These are phyloP conservation scores for Phorcus lineatus DNA, from an alignment of 2,888 invertebrate genomes.

Conservation along the genomic window DNA sequence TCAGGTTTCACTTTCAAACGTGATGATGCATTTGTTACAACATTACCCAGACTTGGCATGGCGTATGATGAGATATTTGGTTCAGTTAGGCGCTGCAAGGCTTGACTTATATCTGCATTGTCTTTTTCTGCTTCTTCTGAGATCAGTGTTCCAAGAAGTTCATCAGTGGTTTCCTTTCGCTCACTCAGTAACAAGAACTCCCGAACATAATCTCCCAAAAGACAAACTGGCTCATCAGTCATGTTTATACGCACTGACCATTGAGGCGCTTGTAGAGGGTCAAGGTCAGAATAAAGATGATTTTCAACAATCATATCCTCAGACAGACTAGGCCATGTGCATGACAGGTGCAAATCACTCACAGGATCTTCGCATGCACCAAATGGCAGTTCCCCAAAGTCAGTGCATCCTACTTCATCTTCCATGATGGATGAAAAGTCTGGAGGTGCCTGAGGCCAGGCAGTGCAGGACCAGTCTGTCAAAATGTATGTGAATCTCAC, in stretches of 20 bases:
- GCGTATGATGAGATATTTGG: constrained; percentile 76
- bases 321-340: constrained; percentile 90
- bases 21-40: constrained; percentile 64
- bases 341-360: constrained; percentile 85
- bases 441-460: constrained; percentile 74
- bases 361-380: constrained; percentile 89
- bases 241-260: constrained; percentile 81
- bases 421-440: constrained; percentile 79
- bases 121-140: constrained; percentile 51
- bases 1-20: constrained; percentile 60
- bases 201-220: constrained; percentile 85
- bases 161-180: constrained; percentile 75
- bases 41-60: constrained; percentile 66
- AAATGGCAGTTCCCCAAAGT: constrained; percentile 84
- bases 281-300: constrained; percentile 90
- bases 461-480: constrained; percentile 74
- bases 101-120: constrained; percentile 67
- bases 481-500: constrained; percentile 85
- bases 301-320: constrained; percentile 92
- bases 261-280: constrained; percentile 85
- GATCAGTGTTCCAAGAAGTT: constrained; percentile 79
- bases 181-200: constrained; percentile 83
- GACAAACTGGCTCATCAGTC: constrained; percentile 84
- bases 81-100: constrained; percentile 84
- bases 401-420: constrained; percentile 78